phyloP scores from a whole-genome alignment of 2,888 invertebrate species.

The Exephanes ischioxanthus region DNA sequence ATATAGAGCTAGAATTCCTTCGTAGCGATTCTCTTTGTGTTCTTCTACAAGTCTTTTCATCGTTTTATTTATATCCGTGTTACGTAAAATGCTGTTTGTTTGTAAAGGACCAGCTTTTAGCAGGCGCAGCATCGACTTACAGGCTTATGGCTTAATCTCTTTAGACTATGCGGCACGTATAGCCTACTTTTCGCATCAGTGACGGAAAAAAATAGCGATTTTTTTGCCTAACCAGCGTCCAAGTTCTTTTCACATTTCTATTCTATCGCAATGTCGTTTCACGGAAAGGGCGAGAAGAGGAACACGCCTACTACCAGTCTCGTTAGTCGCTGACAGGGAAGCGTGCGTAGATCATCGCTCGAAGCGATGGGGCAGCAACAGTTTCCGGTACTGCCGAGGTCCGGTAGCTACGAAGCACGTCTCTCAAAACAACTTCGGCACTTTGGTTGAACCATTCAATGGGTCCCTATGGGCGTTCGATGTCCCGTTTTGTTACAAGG shows the following conservation, averaged over 20 bases:
- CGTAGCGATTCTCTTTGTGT: background rate
- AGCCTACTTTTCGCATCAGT: background rate
- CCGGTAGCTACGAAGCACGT: constrained; percentile 51
- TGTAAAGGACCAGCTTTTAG: constrained; percentile 43
- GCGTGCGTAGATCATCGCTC: constrained; percentile 58
- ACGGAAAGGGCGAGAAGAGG: constrained; percentile 39
- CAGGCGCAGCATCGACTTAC: background rate
- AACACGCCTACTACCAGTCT: constrained; percentile 54
- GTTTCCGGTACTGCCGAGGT: constrained; percentile 54
- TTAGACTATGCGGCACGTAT: background rate
- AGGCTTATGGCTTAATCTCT: background rate
- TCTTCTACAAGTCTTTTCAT: background rate
- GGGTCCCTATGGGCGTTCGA: constrained; percentile 43
- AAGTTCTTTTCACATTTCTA: constrained; percentile 48
- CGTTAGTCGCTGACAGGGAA: constrained; percentile 58
- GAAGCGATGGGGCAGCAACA: constrained; percentile 38
- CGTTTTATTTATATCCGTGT: background rate
- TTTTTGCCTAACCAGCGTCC: constrained; percentile 49
- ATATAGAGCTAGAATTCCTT: background rate
- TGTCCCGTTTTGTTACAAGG: constrained; percentile 35
- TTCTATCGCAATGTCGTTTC: constrained; percentile 21
- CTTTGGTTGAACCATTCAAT: constrained; percentile 23
- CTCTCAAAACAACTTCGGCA: constrained; percentile 51
- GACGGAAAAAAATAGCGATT: constrained; percentile 5
- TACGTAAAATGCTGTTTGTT: constrained; percentile 41